Evolutionary conservation across 2,797 vertebrate genomes (phyloP).

Genomic region (Betta splendens): DNA sequence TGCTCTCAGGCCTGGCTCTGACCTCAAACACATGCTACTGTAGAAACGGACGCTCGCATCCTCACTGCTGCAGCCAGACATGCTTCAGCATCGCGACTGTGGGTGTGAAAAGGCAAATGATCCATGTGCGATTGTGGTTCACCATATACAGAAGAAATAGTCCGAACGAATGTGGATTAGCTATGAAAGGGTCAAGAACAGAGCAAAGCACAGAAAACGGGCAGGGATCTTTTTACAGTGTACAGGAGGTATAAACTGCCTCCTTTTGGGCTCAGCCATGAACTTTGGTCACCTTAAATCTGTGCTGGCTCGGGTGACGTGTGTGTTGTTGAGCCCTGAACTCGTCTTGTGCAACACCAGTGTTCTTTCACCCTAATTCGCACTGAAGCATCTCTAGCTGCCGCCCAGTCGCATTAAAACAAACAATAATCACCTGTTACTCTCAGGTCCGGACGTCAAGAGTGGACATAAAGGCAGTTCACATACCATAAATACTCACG

Average conservation of each 20-base stretch:
- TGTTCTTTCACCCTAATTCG: neutral
- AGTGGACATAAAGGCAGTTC: constrained; percentile 77
- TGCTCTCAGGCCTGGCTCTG: constrained; percentile 9
- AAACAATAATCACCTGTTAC: constrained; percentile 26
- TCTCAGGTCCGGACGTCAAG: constrained; percentile 39
- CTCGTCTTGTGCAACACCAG: neutral
- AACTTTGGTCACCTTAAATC: neutral
- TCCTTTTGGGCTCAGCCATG: neutral
- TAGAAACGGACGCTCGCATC: constrained; percentile 8
- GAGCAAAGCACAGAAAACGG: neutral
- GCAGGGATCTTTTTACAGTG: neutral
- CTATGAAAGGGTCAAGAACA: neutral
- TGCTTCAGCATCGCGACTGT: constrained; percentile 38
- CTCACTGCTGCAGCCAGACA: constrained; percentile 51
- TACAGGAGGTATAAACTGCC: neutral
- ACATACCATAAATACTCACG: constrained; percentile 45
- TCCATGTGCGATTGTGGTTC: too few relatives aligned
- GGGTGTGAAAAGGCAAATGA: too few relatives aligned
- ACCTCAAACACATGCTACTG: constrained; percentile 8
- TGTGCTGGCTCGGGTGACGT: neutral
- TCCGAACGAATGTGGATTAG: neutral
- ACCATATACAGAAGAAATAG: neutral
- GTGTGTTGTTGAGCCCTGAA: neutral
- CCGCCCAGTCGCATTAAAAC: constrained; percentile 26
- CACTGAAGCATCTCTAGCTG: constrained; percentile 50